These are phyloP conservation scores for Dreissena rostriformis DNA, from an alignment of 1,140 invertebrate species.

Conservation along the genomic window DNA sequence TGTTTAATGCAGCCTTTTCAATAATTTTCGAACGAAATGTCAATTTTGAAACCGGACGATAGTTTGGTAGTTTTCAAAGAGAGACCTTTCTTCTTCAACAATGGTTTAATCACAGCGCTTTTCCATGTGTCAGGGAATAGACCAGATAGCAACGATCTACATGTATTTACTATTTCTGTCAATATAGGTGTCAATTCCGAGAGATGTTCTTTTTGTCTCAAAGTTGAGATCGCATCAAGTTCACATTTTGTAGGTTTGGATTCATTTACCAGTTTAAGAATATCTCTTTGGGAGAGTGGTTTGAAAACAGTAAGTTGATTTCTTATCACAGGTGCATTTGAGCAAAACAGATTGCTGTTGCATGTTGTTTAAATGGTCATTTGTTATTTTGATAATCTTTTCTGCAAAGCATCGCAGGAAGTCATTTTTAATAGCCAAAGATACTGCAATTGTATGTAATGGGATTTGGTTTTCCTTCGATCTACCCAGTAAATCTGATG, in stretches of 20 bases:
- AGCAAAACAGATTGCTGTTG: not conserved
- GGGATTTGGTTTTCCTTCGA: no score
- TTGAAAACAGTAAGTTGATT: no score
- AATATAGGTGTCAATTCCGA: not conserved
- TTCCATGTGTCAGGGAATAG: not conserved
- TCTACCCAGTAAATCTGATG: no score
- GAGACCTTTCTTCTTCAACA: no score
- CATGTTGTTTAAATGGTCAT: not conserved
- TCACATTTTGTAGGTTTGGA: not conserved
- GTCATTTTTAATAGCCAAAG: no score
- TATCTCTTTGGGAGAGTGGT: not conserved
- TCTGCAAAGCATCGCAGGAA: not conserved
- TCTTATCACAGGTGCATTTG: no score
- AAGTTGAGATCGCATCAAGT: not conserved
- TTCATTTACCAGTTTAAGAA: not conserved
- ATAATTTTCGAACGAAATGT: not conserved
- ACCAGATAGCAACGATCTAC: not conserved
- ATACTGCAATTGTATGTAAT: no score
- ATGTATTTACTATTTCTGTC: not conserved
- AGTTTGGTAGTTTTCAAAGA: not conserved
- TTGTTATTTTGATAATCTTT: not conserved
- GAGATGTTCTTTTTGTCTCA: not conserved
- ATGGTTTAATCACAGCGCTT: not conserved
- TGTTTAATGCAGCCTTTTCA: not conserved
- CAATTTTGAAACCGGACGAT: not conserved